Evolutionary conservation across 1,140 invertebrate genomes (phyloP).

Genomic region (Capitella teleta): DNA sequence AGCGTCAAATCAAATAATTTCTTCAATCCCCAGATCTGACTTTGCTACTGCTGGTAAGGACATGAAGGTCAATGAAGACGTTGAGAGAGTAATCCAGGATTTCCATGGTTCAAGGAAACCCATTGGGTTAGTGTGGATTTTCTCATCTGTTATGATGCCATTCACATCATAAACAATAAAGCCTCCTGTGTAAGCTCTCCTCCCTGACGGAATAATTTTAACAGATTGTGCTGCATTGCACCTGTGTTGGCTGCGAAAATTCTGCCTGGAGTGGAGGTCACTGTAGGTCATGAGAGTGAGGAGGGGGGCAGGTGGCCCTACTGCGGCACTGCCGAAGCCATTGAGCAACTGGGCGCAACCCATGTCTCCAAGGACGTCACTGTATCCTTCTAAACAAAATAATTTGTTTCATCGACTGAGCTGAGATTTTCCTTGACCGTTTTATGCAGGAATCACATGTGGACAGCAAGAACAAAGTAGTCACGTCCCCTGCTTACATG

Average conservation of each 20-base stretch:
- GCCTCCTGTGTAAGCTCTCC: background rate
- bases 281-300: constrained; percentile 43
- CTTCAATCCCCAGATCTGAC: constrained; percentile 42
- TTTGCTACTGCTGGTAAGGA: constrained; percentile 49
- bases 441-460: constrained; percentile 43
- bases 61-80: constrained; percentile 46
- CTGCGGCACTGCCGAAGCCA: constrained; percentile 45
- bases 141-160: background rate
- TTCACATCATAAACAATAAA: background rate
- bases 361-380: constrained; percentile 40
- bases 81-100: constrained; percentile 46
- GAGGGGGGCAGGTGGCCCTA: constrained; percentile 49
- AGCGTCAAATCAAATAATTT: no score
- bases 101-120: constrained; percentile 50
- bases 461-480: constrained; percentile 46
- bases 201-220: no score
- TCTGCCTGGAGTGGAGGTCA: constrained; percentile 45
- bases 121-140: constrained; percentile 37
- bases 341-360: constrained; percentile 45
- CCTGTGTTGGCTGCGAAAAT: constrained; percentile 49
- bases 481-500: constrained; percentile 54
- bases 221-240: constrained; percentile 49
- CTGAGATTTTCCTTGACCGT: constrained; percentile 27
- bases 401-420: background rate
- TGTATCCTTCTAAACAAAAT: constrained; percentile 31